A percentile compares a stretch with the other conserved stretches of the same genome.
phyloP scores from a whole-genome alignment of 2,113 vertebrate genomes.

The Panthera uncia region DNA sequence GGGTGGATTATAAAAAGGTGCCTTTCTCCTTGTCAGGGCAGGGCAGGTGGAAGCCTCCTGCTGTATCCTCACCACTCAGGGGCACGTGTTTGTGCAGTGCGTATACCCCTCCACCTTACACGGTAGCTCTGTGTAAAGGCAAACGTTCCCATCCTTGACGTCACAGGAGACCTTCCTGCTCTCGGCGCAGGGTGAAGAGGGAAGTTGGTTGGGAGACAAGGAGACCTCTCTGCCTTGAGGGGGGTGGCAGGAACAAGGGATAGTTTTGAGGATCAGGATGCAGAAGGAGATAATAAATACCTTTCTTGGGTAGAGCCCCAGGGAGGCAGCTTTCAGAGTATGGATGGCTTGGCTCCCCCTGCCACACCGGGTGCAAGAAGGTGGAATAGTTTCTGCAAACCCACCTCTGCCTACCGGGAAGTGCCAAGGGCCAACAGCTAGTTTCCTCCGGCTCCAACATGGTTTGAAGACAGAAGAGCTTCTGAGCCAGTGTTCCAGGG shows the following conservation, averaged over 20 bases:
- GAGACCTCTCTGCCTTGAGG: background rate
- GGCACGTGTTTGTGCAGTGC: background rate
- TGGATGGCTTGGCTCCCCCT: background rate
- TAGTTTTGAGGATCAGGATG: background rate
- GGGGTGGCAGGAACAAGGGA: background rate
- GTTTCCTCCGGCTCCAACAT: background rate
- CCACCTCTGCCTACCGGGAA: background rate
- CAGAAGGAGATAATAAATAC: background rate
- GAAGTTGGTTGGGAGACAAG: background rate
- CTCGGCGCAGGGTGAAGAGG: background rate
- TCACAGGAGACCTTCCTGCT: background rate
- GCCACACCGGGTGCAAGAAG: accelerated
- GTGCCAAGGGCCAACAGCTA: background rate
- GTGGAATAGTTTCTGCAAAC: background rate
- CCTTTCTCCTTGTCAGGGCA: background rate
- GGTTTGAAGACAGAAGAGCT: background rate
- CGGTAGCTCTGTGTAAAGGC: no score
- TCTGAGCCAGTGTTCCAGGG: background rate
- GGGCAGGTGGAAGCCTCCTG: background rate
- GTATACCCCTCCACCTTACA: background rate
- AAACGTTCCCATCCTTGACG: background rate
- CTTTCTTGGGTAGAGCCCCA: background rate
- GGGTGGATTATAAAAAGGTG: background rate
- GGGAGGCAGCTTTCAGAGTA: background rate
- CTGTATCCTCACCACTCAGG: background rate